These are phyloP conservation scores for Amazona vittata DNA, from an alignment of 2,113 vertebrate species.

Conservation along the genomic window DNA sequence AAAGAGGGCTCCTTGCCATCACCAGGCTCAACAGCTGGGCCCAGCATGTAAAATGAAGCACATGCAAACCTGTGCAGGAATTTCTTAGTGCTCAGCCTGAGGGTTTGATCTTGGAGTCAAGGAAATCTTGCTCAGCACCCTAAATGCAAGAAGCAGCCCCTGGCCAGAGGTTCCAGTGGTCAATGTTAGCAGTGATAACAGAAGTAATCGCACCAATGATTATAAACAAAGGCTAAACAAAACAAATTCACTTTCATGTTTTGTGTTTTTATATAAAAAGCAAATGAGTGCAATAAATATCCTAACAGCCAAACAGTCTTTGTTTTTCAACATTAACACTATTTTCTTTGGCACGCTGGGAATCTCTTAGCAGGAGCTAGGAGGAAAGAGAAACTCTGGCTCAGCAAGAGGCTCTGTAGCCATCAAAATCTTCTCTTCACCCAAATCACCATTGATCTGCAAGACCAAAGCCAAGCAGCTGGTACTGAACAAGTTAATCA, in stretches of 20 bases:
- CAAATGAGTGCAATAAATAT: constrained; percentile 50
- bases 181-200: not conserved
- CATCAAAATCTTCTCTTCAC: constrained; percentile 40
- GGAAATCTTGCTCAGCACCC: not conserved
- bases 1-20: constrained; percentile 50
- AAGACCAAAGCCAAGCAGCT: not conserved
- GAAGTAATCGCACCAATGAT: not conserved
- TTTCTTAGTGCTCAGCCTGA: not conserved
- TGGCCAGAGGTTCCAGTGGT: not conserved
- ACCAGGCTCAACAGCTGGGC: constrained; percentile 42
- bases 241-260: not conserved
- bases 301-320: constrained; percentile 26
- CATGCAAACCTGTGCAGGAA: constrained; percentile 36
- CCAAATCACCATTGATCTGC: not conserved
- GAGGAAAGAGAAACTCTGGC: constrained; percentile 39
- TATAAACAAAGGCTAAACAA: constrained; percentile 38
- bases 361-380: not conserved
- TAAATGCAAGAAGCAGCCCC: not conserved
- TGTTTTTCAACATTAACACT: constrained; percentile 59
- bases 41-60: constrained; percentile 42
- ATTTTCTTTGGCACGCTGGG: constrained; percentile 69
- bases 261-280: not conserved
- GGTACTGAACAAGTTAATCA: constrained; percentile 15
- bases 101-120: constrained; percentile 11
- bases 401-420: constrained; percentile 11